A percentile compares a stretch with the other conserved stretches of the same genome.
phyloP scores from a whole-genome alignment of 2,797 vertebrate species.

The Mus caroli region DNA sequence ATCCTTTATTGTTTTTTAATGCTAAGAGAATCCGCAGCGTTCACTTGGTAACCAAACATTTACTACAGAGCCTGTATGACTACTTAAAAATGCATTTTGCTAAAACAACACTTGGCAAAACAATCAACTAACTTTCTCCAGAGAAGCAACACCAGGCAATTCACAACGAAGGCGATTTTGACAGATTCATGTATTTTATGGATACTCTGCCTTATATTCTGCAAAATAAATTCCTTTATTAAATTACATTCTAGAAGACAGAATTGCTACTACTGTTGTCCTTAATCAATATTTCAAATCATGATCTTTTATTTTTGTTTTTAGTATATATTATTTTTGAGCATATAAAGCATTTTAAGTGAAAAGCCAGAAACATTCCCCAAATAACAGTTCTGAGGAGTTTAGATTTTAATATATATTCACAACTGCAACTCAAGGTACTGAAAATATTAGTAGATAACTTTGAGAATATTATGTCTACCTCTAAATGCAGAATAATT shows the following conservation, averaged over 20 bases:
- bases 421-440: background rate
- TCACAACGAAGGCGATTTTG: constrained; percentile 16
- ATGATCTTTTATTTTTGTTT: constrained; percentile 44
- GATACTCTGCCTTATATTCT: background rate
- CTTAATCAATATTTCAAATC: constrained; percentile 11
- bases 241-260: constrained; percentile 55
- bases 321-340: constrained; percentile 42
- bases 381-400: constrained; percentile 39
- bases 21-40: background rate
- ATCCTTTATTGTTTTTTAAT: background rate
- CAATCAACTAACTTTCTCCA: constrained; percentile 39
- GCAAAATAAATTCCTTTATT: constrained; percentile 23
- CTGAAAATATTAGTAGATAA: background rate
- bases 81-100: constrained; percentile 11
- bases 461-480: background rate
- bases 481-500: constrained; percentile 24
- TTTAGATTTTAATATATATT: constrained; percentile 50
- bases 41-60: constrained; percentile 62
- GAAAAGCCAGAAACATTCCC: constrained; percentile 27
- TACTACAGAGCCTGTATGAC: background rate
- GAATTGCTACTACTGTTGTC: background rate
- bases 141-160: background rate
- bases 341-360: background rate
- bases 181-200: constrained; percentile 27
- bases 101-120: constrained; percentile 38